Percentiles rank a stretch among this genome's conserved stretches.
phyloP scores from a whole-genome alignment of 2,113 vertebrate species.

The Tympanuchus pallidicinctus region DNA sequence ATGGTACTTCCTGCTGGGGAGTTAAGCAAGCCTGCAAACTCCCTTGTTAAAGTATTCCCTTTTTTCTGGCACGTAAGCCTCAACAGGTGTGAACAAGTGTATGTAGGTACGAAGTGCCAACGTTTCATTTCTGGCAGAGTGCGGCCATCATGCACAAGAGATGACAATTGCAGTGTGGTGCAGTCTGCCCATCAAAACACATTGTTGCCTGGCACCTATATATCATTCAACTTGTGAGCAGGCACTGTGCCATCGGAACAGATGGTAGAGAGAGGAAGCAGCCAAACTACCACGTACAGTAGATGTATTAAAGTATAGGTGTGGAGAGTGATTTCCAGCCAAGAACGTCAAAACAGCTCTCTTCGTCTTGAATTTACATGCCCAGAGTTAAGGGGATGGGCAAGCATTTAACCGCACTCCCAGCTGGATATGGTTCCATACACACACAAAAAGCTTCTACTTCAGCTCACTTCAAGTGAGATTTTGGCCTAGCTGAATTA shows the following conservation, averaged over 20 bases:
- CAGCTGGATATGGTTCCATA: slow-evolving; percentile 18
- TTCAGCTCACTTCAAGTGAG: slow-evolving; percentile 70
- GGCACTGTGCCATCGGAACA: slow-evolving; percentile 77
- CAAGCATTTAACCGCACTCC: slow-evolving; percentile 50
- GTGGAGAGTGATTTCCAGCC: slow-evolving; percentile 69
- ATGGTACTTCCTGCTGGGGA: not conserved
- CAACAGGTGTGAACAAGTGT: slow-evolving; percentile 82
- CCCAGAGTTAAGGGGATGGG: slow-evolving; percentile 63
- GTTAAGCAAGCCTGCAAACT: not conserved
- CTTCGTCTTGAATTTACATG: slow-evolving; percentile 68
- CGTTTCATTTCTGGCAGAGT: slow-evolving; percentile 61
- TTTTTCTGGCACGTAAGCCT: slow-evolving; percentile 69
- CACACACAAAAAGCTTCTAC: slow-evolving; percentile 69
- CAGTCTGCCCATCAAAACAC: slow-evolving; percentile 80
- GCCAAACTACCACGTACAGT: slow-evolving; percentile 73
- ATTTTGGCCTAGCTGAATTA: slow-evolving; percentile 69
- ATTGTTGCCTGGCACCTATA: slow-evolving; percentile 83
- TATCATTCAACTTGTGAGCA: slow-evolving; percentile 79
- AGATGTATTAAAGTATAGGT: slow-evolving; percentile 75
- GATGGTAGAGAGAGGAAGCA: slow-evolving; percentile 77
- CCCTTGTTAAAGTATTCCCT: slow-evolving; percentile 48
- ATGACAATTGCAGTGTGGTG: slow-evolving; percentile 75
- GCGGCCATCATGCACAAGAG: slow-evolving; percentile 75
- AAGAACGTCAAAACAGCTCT: slow-evolving; percentile 68
- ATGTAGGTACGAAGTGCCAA: slow-evolving; percentile 64